Evolutionary conservation across 2,888 invertebrate species (phyloP).

Genomic region (Ormyrus thymus): DNA sequence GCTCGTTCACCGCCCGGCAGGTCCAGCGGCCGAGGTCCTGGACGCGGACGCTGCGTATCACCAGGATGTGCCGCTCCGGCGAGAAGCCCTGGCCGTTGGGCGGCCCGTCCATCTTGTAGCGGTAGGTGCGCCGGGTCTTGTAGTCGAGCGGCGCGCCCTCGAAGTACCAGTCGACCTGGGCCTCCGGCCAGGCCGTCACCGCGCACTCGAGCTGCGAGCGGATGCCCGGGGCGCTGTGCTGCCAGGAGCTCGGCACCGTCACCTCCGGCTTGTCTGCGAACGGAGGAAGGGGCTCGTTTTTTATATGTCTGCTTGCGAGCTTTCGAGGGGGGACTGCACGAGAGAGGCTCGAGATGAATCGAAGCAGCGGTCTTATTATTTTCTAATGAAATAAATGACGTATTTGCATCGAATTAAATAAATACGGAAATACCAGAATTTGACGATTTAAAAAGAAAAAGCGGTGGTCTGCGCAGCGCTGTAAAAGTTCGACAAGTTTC

Average conservation of each 20-base stretch:
- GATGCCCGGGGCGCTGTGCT: slow-evolving; percentile 85
- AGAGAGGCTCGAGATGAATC: too few relatives aligned
- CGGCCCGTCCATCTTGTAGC: slow-evolving; percentile 65
- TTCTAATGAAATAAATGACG: too few relatives aligned
- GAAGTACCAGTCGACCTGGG: slow-evolving; percentile 76
- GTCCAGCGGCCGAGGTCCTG: slow-evolving; percentile 87
- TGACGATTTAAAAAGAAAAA: too few relatives aligned
- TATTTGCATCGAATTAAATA: too few relatives aligned
- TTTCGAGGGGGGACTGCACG: too few relatives aligned
- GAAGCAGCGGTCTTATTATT: too few relatives aligned
- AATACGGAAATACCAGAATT: too few relatives aligned
- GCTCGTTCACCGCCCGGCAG: slow-evolving; percentile 84
- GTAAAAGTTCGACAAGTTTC: too few relatives aligned
- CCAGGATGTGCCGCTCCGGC: slow-evolving; percentile 77
- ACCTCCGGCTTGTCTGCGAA: slow-evolving; percentile 85
- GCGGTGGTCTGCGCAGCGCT: too few relatives aligned
- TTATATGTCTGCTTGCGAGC: too few relatives aligned
- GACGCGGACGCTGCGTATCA: slow-evolving; percentile 82
- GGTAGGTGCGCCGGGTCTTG: slow-evolving; percentile 68
- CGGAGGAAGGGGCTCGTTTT: not conserved
- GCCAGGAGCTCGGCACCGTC: slow-evolving; percentile 80
- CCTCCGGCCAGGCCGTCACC: slow-evolving; percentile 83
- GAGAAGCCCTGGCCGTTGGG: not conserved
- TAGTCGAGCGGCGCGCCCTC: slow-evolving; percentile 62
- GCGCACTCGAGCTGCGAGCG: slow-evolving; percentile 83